phyloP scores from a whole-genome alignment of 2,888 invertebrate genomes.

The Athalia rosae region DNA sequence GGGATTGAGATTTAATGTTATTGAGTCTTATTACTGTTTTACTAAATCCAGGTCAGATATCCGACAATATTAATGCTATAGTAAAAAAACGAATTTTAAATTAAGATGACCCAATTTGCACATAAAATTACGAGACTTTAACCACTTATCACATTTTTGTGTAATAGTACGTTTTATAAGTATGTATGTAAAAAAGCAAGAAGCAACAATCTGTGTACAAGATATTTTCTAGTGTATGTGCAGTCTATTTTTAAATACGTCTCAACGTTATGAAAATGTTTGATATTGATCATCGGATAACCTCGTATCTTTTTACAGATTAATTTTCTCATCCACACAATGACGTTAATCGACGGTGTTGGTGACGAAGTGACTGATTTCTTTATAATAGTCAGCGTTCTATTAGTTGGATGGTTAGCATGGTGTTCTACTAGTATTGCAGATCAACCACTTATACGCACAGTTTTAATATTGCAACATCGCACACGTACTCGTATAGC shows the following conservation, averaged over 20 bases:
- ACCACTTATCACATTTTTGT: not conserved
- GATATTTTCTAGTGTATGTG: too few species aligned
- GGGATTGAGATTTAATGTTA: constrained; percentile 17
- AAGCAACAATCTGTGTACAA: too few species aligned
- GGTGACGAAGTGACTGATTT: constrained; percentile 89
- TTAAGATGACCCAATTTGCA: not conserved
- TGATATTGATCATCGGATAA: too few species aligned
- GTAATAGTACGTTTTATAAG: too few species aligned
- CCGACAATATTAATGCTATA: not conserved
- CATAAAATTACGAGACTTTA: not conserved
- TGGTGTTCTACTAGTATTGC: constrained; percentile 88
- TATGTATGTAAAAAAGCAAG: too few species aligned
- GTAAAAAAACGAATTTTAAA: not conserved
- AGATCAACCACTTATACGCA: constrained; percentile 81
- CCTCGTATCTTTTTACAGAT: constrained; percentile 2
- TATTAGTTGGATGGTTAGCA: constrained; percentile 79
- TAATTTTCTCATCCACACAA: constrained; percentile 68
- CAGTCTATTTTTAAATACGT: too few species aligned
- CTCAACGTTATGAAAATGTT: too few species aligned
- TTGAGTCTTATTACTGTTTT: constrained; percentile 21
- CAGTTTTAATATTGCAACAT: constrained; percentile 81
- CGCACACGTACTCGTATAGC: constrained; percentile 72
- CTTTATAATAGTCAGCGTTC: constrained; percentile 78
- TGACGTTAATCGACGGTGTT: constrained; percentile 88
- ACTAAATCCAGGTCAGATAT: constrained; percentile 27